Base-by-base conservation (phyloP, 2,888 invertebrate species). In the Uloborus plumipes region DNA sequence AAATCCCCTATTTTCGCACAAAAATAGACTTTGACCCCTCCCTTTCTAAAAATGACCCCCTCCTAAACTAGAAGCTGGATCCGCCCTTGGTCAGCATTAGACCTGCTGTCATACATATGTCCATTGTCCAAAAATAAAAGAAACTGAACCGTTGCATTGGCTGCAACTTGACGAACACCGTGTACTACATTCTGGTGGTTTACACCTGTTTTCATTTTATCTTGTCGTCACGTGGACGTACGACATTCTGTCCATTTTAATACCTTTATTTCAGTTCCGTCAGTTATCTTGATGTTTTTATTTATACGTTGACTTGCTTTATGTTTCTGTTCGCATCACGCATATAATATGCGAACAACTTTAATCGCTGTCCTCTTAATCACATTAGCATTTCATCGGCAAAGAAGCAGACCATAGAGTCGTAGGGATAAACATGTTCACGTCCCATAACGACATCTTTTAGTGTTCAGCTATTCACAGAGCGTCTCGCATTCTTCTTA, bases 401-500 rank as follows among this genome's bases (percentile, higher is more conserved):
- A 18, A 51, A 22, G 22, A 67, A 75, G 50, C 58, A 75, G 16
- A 20, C 65, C 62, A 20, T 16, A 55, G 53, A 64, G 74, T 20
- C 55, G 22, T 73, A n/a, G 7, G 53, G 64, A 64, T 64, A 72
- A 72, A 61, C 71, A 61, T 71, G 64, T 62, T 51, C 73, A 73
- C 53, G 76, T 76, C 69, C 69, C 69, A 62, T 69, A 62, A 62
- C 26, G 66, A 69, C 61, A 39, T 76, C 69, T 61, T 50, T 39
- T 61, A 26, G 39, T 20, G 51, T 51, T 69, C 50, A 39, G 26
- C 26, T 69, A 62, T 76, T 69, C 69, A 62, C 62, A 11, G 62
- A 62, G 61, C 59, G 58, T 70, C 58, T 53, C 11, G 69, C 51
- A 69, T 76, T 69, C 62, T 69, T 76, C 61, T n/a, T 51, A 47